These are phyloP conservation scores for Cataglyphis livida DNA, from an alignment of 2,888 invertebrate genomes.

Conservation along the genomic window DNA sequence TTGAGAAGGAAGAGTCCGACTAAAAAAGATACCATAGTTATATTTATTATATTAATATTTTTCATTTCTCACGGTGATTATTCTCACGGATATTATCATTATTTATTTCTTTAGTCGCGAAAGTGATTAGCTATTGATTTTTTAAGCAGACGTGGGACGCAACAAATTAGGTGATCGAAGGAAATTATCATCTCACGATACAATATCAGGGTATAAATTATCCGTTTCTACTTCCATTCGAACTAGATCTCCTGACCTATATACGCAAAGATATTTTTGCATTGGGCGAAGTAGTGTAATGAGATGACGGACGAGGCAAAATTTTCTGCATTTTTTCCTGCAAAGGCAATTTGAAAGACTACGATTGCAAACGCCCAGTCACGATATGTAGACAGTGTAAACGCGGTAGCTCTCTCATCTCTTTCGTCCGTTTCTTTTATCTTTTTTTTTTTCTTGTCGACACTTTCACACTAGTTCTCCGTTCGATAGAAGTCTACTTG, in stretches of 20 bases:
- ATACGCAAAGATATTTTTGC: constrained; percentile 54
- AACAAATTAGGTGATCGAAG: constrained; percentile 59
- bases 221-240: constrained; percentile 20
- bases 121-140: no score
- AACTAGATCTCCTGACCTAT: constrained; percentile 64
- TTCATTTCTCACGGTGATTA: no score
- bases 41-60: no score
- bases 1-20: no score
- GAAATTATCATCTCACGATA: constrained; percentile 64
- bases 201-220: constrained; percentile 60
- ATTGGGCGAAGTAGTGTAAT: constrained; percentile 17
- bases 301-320: constrained; percentile 36
- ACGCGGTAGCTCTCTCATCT: constrained; percentile 34
- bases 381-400: constrained; percentile 26
- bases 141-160: constrained; percentile 4
- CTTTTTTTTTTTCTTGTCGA: constrained; percentile 45
- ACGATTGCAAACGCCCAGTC: constrained; percentile 16
- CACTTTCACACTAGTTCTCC: constrained; percentile 67
- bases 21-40: no score
- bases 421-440: constrained; percentile 1
- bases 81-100: no score
- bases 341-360: constrained; percentile 14
- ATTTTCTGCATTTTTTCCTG: background rate
- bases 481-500: constrained; percentile 41
- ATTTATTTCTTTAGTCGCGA: no score